These are phyloP conservation scores for Drosophila macrothrix DNA, from an alignment of 2,888 invertebrate species.

Conservation along the genomic window DNA sequence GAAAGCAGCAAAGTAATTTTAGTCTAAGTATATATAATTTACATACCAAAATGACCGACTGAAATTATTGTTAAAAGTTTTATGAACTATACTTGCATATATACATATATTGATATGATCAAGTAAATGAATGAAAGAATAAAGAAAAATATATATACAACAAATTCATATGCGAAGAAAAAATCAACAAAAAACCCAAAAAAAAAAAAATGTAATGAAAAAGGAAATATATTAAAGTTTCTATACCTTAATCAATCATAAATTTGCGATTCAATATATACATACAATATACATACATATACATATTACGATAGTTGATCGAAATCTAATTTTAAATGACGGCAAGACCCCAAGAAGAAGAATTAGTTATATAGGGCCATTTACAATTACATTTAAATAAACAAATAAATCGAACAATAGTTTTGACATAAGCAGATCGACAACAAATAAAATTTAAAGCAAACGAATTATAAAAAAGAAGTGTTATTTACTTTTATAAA, in stretches of 20 bases:
- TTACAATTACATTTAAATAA: constrained; percentile 67
- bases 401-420: constrained; percentile 58
- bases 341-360: constrained; percentile 25
- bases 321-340: constrained; percentile 57
- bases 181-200: constrained; percentile 14
- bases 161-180: constrained; percentile 47
- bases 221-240: constrained; percentile 61
- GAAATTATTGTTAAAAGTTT: constrained; percentile 84
- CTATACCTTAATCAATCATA: constrained; percentile 75
- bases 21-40: constrained; percentile 75
- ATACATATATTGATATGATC: constrained; percentile 80
- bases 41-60: constrained; percentile 83
- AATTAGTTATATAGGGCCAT: constrained; percentile 63
- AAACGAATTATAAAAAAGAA: constrained; percentile 11
- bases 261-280: constrained; percentile 72
- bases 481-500: constrained; percentile 69
- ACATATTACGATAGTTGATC: constrained; percentile 64
- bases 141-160: constrained; percentile 69
- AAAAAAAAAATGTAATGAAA: constrained; percentile 6
- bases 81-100: constrained; percentile 77
- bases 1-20: constrained; percentile 57
- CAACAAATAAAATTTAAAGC: constrained; percentile 8
- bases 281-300: constrained; percentile 60
- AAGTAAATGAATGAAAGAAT: constrained; percentile 65
- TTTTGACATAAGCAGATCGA: constrained; percentile 48